phyloP scores from a whole-genome alignment of 2,888 invertebrate genomes.

The Drosophila infuscata region DNA sequence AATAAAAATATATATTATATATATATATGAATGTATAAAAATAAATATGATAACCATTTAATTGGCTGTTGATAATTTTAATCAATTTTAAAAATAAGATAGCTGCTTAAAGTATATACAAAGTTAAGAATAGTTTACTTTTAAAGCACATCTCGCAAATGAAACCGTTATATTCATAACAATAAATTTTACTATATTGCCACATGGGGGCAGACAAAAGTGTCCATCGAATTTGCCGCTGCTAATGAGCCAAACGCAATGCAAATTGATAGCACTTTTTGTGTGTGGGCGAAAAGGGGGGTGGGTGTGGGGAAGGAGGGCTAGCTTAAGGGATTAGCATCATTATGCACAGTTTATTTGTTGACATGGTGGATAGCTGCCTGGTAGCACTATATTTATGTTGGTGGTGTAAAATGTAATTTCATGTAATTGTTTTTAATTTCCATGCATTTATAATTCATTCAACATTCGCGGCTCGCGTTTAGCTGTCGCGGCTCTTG shows the following conservation, averaged over 20 bases:
- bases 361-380: slow-evolving; percentile 17
- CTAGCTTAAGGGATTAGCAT: slow-evolving; percentile 77
- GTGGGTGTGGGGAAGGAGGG: neutral
- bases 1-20: neutral
- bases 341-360: slow-evolving; percentile 76
- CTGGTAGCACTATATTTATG: slow-evolving; percentile 21
- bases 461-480: slow-evolving; percentile 51
- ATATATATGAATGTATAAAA: slow-evolving; percentile 6
- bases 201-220: slow-evolving; percentile 47
- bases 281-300: slow-evolving; percentile 12
- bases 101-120: neutral
- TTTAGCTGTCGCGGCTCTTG: slow-evolving; percentile 51
- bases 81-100: slow-evolving; percentile 7
- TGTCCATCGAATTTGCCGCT: slow-evolving; percentile 55
- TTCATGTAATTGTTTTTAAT: slow-evolving; percentile 76
- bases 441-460: slow-evolving; percentile 74
- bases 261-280: slow-evolving; percentile 72
- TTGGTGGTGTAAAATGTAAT: slow-evolving; percentile 58
- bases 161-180: slow-evolving; percentile 17
- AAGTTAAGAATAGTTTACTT: neutral
- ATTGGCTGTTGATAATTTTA: slow-evolving; percentile 1
- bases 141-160: slow-evolving; percentile 34
- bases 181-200: slow-evolving; percentile 60
- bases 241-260: slow-evolving; percentile 76
- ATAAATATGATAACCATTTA: slow-evolving; percentile 11